Evolutionary conservation across 1,140 invertebrate genomes (phyloP).

Genomic region (Drepana arcuata): DNA sequence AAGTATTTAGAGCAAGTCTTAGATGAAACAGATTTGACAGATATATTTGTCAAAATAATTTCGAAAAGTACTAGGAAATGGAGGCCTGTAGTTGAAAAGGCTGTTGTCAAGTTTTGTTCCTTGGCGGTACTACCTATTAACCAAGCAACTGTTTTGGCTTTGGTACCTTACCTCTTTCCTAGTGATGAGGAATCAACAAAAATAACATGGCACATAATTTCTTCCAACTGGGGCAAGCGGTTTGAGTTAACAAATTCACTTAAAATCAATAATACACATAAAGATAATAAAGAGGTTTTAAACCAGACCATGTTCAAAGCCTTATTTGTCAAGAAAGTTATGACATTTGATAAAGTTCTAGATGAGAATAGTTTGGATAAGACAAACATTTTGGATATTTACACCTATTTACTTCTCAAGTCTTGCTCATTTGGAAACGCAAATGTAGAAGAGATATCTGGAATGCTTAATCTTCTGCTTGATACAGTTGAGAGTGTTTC

Average conservation of each 20-base stretch:
- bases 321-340: slow-evolving; percentile 32
- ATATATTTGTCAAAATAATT: slow-evolving; percentile 36
- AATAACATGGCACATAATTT: slow-evolving; percentile 65
- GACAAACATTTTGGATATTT: slow-evolving; percentile 36
- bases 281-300: slow-evolving; percentile 29
- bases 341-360: slow-evolving; percentile 37
- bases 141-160: slow-evolving; percentile 56
- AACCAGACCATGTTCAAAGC: slow-evolving; percentile 44
- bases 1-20: slow-evolving; percentile 54
- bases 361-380: slow-evolving; percentile 40
- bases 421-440: slow-evolving; percentile 34
- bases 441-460: slow-evolving; percentile 29
- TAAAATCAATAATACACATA: slow-evolving; percentile 35
- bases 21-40: slow-evolving; percentile 36
- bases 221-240: slow-evolving; percentile 64
- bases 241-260: slow-evolving; percentile 31
- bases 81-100: slow-evolving; percentile 39
- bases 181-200: slow-evolving; percentile 56
- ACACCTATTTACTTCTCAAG: slow-evolving; percentile 45
- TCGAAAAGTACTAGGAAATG: slow-evolving; percentile 43
- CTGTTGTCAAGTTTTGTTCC: slow-evolving; percentile 57
- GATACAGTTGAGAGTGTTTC: slow-evolving; percentile 42
- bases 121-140: slow-evolving; percentile 45
- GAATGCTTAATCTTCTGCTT: slow-evolving; percentile 35
- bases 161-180: slow-evolving; percentile 76